Conservation (phyloP, 1,140 invertebrate species). For the Rhyzopertha dominica region DNA sequence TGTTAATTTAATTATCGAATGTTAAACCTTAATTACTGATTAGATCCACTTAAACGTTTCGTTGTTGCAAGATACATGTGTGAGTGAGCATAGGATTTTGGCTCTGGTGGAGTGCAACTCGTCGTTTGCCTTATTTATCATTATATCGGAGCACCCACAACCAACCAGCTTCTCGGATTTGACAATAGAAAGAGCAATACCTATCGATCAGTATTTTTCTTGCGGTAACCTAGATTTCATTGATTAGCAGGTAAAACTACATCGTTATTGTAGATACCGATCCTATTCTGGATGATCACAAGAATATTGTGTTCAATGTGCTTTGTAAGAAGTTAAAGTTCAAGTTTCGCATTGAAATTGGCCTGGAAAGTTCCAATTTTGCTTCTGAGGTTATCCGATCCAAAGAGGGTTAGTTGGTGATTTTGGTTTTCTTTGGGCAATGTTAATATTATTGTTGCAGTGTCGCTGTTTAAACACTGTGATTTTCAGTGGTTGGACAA, state of each 20-base stretch:
- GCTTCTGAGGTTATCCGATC: constrained; percentile 48
- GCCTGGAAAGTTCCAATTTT: constrained; percentile 59
- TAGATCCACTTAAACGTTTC: constrained; percentile 43
- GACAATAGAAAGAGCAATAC: constrained; percentile 65
- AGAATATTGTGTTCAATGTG: constrained; percentile 57
- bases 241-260: neutral
- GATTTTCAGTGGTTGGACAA: constrained; percentile 38
- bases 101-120: constrained; percentile 61
- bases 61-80: constrained; percentile 32
- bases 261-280: constrained; percentile 50
- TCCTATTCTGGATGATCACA: constrained; percentile 47
- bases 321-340: constrained; percentile 53
- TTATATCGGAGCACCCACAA: constrained; percentile 54
- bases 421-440: constrained; percentile 4
- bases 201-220: constrained; percentile 69
- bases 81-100: constrained; percentile 50
- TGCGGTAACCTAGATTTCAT: constrained; percentile 57
- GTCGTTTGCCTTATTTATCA: constrained; percentile 60
- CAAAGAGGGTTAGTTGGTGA: constrained; percentile 49
- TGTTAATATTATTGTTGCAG: constrained; percentile 25
- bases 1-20: constrained; percentile 7
- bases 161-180: constrained; percentile 65
- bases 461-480: constrained; percentile 21
- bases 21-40: constrained; percentile 21
- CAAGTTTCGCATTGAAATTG: constrained; percentile 60